Evolutionary conservation across 2,888 invertebrate genomes (phyloP).

Genomic region (Nephrocerus scutellatus): DNA sequence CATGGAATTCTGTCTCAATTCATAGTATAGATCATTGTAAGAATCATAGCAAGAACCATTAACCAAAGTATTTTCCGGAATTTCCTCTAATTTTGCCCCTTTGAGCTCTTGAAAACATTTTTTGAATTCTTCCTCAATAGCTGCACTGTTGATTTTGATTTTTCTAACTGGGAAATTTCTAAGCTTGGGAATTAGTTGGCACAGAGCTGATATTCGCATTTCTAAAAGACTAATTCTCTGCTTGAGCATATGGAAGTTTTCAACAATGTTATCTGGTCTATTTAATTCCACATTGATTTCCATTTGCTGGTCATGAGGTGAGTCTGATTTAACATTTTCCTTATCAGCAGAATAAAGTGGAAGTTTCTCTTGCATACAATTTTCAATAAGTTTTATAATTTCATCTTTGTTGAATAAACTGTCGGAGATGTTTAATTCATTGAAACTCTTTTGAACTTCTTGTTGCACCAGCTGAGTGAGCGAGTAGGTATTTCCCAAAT

Average conservation of each 20-base stretch:
- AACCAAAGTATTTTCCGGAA: background rate
- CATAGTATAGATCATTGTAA: conserved; percentile 26
- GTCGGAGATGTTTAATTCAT: conserved; percentile 17
- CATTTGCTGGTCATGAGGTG: conserved; percentile 13
- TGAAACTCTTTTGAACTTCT: conserved; percentile 20
- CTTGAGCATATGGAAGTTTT: conserved; percentile 22
- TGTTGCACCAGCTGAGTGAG: conserved; percentile 19
- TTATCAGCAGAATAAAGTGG: background rate
- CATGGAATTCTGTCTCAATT: conserved; percentile 21
- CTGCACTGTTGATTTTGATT: conserved; percentile 21
- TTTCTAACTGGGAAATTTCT: conserved; percentile 15
- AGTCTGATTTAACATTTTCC: conserved; percentile 2
- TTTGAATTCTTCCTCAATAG: conserved; percentile 13
- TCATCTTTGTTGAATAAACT: conserved; percentile 21
- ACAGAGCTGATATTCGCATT: conserved; percentile 17
- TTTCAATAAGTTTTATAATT: conserved; percentile 20
- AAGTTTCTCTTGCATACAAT: conserved; percentile 16
- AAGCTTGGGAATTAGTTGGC: conserved; percentile 19
- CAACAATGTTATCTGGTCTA: too few species aligned
- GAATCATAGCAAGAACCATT: conserved; percentile 8
- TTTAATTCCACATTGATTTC: conserved; percentile 21
- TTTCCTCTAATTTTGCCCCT: background rate
- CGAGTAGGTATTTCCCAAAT: conserved; percentile 14
- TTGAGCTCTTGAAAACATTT: conserved; percentile 8
- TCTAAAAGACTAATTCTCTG: conserved; percentile 21